A percentile compares a stretch with the other conserved stretches of the same genome.
These are phyloP conservation scores for Colinus virginianus DNA, from an alignment of 2,113 vertebrate genomes.

Conservation along the genomic window DNA sequence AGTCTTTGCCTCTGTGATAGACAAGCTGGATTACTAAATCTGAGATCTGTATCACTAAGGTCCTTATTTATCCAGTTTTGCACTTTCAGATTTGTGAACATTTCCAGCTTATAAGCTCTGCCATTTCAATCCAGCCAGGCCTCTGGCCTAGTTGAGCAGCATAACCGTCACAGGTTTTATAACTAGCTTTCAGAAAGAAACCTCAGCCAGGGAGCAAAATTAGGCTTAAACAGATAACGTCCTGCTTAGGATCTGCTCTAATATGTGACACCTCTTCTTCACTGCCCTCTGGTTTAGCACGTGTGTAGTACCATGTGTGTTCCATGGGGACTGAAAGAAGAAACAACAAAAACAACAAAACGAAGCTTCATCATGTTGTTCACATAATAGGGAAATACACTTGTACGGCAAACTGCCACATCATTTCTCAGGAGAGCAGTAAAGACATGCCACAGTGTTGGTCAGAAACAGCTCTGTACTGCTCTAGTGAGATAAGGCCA, in stretches of 20 bases:
- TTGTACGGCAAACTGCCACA: neutral
- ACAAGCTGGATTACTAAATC: neutral
- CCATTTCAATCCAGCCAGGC: neutral
- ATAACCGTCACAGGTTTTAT: neutral
- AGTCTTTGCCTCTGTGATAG: neutral
- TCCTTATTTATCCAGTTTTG: neutral
- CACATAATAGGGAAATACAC: neutral
- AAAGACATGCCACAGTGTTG: rapidly evolving
- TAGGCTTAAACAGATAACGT: neutral
- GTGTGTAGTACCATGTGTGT: rapidly evolving
- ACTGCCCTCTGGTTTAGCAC: neutral
- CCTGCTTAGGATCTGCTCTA: neutral
- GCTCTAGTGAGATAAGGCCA: neutral
- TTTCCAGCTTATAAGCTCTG: neutral
- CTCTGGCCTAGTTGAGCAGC: neutral
- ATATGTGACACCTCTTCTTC: neutral
- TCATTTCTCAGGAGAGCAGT: neutral
- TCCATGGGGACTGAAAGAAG: neutral
- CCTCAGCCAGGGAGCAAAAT: neutral
- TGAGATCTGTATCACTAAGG: neutral
- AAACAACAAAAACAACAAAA: neutral
- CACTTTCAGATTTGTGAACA: neutral
- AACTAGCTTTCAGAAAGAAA: neutral
- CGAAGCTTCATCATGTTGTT: neutral
- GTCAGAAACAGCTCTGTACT: neutral